Percentiles rank a stretch among this genome's conserved stretches.
phyloP scores from a whole-genome alignment of 30 jellyfish, hydroid and myxozoan genomes.

The Aurelia aurita complex sp. Pacific region DNA sequence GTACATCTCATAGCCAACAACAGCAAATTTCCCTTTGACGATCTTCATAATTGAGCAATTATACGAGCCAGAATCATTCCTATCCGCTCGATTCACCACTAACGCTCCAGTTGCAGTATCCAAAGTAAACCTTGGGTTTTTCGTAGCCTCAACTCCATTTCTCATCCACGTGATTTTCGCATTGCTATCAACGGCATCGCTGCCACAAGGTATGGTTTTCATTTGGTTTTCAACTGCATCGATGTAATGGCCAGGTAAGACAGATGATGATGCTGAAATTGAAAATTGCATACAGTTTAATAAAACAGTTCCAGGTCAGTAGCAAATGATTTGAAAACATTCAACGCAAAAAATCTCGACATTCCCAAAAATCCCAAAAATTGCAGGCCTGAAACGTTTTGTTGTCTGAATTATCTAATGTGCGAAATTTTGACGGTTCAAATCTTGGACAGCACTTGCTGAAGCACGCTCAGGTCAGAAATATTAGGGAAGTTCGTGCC shows the following conservation, averaged over 20 bases:
- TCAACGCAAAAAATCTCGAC: too few relatives aligned
- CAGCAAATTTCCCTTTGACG: conserved; percentile 55
- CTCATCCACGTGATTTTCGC: conserved; percentile 84
- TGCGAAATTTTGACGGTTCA: too few relatives aligned
- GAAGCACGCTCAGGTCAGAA: too few relatives aligned
- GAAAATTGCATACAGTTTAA: neutral
- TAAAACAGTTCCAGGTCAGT: too few relatives aligned
- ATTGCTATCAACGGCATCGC: conserved; percentile 28
- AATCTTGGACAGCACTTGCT: too few relatives aligned
- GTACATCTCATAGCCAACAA: conserved; percentile 85
- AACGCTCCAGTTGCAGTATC: conserved; percentile 77
- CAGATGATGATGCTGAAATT: conserved; percentile 84
- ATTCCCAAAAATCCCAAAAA: too few relatives aligned
- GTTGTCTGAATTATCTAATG: too few relatives aligned
- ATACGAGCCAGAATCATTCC: conserved; percentile 87
- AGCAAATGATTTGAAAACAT: too few relatives aligned
- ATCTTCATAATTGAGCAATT: conserved; percentile 74
- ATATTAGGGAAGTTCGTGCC: too few relatives aligned
- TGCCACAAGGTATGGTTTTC: conserved; percentile 90
- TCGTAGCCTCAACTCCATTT: conserved; percentile 80
- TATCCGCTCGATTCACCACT: conserved; percentile 63
- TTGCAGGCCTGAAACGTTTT: too few relatives aligned
- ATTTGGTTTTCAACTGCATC: conserved; percentile 80
- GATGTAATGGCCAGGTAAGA: conserved; percentile 89
- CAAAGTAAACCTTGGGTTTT: conserved; percentile 73